A percentile compares a stretch with the other conserved stretches of the same genome.
phyloP scores from a whole-genome alignment of 2,888 invertebrate genomes.

The Diogma glabrata region DNA sequence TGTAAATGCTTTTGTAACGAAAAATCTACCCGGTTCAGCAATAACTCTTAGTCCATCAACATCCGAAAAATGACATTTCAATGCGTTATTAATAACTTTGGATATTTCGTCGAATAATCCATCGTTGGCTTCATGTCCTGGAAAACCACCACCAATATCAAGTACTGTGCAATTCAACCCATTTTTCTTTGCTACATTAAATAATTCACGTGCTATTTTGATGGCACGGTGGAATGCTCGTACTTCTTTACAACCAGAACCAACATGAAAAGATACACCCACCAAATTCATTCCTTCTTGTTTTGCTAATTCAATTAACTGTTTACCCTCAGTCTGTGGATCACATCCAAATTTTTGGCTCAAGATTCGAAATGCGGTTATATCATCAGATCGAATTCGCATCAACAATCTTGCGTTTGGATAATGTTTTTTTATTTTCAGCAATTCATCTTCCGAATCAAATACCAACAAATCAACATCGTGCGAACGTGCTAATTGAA shows the following conservation, averaged over 20 bases:
- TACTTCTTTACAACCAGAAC: slow-evolving; percentile 79
- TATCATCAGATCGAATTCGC: neutral
- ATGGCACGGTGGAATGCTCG: slow-evolving; percentile 74
- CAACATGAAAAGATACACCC: slow-evolving; percentile 87
- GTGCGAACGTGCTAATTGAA: neutral
- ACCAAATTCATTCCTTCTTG: slow-evolving; percentile 32
- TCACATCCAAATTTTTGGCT: neutral
- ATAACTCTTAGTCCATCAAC: slow-evolving; percentile 57
- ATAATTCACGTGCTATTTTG: slow-evolving; percentile 54
- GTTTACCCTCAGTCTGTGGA: neutral
- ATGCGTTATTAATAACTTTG: slow-evolving; percentile 60
- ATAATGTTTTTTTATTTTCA: neutral
- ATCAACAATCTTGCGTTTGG: neutral
- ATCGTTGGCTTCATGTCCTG: slow-evolving; percentile 60
- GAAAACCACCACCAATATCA: slow-evolving; percentile 89
- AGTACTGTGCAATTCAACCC: slow-evolving; percentile 70
- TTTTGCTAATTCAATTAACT: neutral
- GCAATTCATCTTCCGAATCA: slow-evolving; percentile 1
- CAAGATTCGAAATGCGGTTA: no score
- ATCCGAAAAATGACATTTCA: slow-evolving; percentile 74
- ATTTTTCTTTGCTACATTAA: slow-evolving; percentile 55
- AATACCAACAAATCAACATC: neutral
- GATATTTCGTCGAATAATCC: slow-evolving; percentile 49
- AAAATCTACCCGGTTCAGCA: slow-evolving; percentile 94
- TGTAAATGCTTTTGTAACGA: slow-evolving; percentile 91